A percentile compares a stretch with the other conserved stretches of the same genome.
Conservation (phyloP, 2,113 vertebrate species). For the Arothron firmamentum region DNA sequence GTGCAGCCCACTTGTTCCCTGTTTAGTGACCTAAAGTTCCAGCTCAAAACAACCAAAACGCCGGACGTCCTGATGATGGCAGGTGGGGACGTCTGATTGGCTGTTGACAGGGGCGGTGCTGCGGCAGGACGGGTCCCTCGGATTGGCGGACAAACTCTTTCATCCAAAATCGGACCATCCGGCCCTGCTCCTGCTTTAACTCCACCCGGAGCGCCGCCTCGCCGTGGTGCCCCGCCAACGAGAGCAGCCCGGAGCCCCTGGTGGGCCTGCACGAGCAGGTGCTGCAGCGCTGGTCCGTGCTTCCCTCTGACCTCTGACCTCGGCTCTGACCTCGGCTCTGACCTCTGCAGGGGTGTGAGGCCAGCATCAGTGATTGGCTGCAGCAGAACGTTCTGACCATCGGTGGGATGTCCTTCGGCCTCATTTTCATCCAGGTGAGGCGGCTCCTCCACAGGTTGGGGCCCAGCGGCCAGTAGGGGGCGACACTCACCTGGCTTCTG, state of each 20-base stretch:
- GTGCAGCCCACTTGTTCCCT: not conserved
- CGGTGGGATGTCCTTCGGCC: slow-evolving; percentile 44
- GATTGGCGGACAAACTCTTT: slow-evolving; percentile 65
- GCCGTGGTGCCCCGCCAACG: slow-evolving; percentile 26
- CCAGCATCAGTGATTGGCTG: slow-evolving; percentile 53
- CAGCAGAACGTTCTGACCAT: slow-evolving; percentile 50
- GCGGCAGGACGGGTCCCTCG: slow-evolving; percentile 36
- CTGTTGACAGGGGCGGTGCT: slow-evolving; percentile 57
- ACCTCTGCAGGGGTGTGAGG: slow-evolving; percentile 52
- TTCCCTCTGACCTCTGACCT: too few species aligned
- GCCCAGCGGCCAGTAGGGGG: not conserved
- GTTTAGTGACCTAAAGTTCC: not conserved
- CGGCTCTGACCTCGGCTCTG: too few species aligned
- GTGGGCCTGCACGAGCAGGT: slow-evolving; percentile 44
- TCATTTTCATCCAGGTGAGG: slow-evolving; percentile 61
- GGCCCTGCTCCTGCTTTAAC: slow-evolving; percentile 71
- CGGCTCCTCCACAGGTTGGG: not conserved
- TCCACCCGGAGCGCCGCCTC: not conserved
- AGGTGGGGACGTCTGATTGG: not conserved
- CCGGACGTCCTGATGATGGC: too few species aligned
- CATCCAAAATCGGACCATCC: slow-evolving; percentile 40
- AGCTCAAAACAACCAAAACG: too few species aligned
- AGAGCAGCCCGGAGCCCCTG: fast-evolving
- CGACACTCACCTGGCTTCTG: not conserved
- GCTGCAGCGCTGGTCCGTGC: too few species aligned